These are phyloP conservation scores for Astreopora myriophthalma DNA, from an alignment of 64 coral and sea anemone genomes.

Conservation along the genomic window DNA sequence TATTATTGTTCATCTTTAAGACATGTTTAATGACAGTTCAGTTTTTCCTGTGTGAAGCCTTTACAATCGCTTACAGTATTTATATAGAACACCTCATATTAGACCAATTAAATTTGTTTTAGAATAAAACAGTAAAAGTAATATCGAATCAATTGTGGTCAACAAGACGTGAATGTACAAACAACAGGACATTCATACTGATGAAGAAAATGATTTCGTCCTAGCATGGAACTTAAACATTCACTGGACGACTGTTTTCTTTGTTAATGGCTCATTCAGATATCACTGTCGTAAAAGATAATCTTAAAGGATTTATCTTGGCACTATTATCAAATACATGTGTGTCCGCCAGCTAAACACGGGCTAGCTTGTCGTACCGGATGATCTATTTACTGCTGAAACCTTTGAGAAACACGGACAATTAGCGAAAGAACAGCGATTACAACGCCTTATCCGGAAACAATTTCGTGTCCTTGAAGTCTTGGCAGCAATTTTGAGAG, in stretches of 20 bases:
- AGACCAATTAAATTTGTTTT: background rate
- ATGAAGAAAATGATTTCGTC: background rate
- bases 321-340: background rate
- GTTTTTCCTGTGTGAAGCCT: background rate
- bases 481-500: background rate
- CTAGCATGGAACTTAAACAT: background rate
- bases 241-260: background rate
- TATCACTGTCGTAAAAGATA: background rate
- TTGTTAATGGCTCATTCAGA: background rate
- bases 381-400: conserved; percentile 33
- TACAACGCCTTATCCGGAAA: conserved; percentile 1
- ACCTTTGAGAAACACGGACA: background rate
- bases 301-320: background rate
- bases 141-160: background rate
- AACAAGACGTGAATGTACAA: too few relatives aligned
- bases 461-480: background rate
- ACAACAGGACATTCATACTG: too few relatives aligned
- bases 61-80: background rate
- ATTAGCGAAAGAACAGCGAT: conserved; percentile 7
- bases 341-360: too few relatives aligned
- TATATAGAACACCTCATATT: background rate
- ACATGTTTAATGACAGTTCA: too few relatives aligned
- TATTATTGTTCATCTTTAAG: too few relatives aligned
- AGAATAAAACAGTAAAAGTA: background rate
- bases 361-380: background rate